Conservation (phyloP, 2,113 vertebrate genomes). For the Urocitellus parryii region DNA sequence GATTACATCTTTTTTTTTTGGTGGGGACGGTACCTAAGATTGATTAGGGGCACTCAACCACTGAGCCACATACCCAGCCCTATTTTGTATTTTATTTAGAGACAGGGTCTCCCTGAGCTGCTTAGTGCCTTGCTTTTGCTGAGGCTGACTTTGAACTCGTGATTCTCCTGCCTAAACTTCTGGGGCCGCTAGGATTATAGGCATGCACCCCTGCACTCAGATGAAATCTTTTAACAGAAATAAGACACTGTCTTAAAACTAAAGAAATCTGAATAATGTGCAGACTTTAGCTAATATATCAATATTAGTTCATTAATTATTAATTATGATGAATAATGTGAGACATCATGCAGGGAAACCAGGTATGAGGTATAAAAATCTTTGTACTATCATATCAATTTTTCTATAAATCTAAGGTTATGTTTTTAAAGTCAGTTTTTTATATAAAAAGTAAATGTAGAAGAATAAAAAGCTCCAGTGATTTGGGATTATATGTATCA, state of each 20-base stretch:
- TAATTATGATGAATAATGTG: not conserved
- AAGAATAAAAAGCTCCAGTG: conserved; percentile 22
- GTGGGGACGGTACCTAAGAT: no score
- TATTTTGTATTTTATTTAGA: no score
- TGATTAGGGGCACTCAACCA: no score
- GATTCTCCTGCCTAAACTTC: no score
- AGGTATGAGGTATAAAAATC: not conserved
- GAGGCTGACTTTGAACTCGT: no score
- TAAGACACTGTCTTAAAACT: not conserved
- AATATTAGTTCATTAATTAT: not conserved
- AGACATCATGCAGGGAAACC: not conserved
- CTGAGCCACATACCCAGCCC: no score
- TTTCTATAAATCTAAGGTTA: conserved; percentile 14
- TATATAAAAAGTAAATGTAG: not conserved
- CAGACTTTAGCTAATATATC: not conserved
- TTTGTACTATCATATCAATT: not conserved
- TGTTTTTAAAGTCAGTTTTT: not conserved
- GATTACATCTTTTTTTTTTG: not conserved
- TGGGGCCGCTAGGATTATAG: no score
- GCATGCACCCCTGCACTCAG: no score
- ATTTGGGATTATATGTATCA: not conserved
- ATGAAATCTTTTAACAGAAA: not conserved
- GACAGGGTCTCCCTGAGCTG: no score
- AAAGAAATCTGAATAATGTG: conserved; percentile 17
- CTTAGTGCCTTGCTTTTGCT: no score